Evolutionary conservation across 1,140 invertebrate genomes (phyloP), one percentile per base, ranked within the genome.

Genomic region (Pantala flavescens): DNA sequence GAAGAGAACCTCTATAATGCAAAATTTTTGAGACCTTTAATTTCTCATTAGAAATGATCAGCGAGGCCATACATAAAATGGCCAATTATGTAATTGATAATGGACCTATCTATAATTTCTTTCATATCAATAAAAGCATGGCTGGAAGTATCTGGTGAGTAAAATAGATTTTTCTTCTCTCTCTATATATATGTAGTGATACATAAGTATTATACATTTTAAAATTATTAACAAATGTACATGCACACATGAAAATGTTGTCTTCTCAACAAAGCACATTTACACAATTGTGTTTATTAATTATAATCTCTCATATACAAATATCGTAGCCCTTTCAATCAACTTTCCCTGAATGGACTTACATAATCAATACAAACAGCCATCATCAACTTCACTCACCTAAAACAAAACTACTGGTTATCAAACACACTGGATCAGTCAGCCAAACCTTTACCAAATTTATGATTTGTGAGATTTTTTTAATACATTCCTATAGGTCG

Each of bases 321-420:
- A 63, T 63, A 63, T 63, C 49, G 3, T 36, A 63, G 49, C 49
- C 14, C 49, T 63, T 21, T 19, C 49, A 63, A 63, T 63, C 16
- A 63, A 63, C n/a, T 19, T 63, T 63, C 49, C 49, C 49, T 63
- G 49, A 63, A 63, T 63, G n/a, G 49, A 63, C n/a, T 63, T 63
- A 3, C 2, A 63, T 63, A 63, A 63, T 63, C 14, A 63, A 3
- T 63, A 63, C n/a, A 1, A 63, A 63, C 49, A 63, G 12, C n/a
- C 49, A 19, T 63, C 28, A 63, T 19, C 5, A 12, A 3, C 12
- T 63, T 63, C 49, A 63, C 14, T 63, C 5, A 14, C 49, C 49
- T 63, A 14, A 63, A 63, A 63, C 49, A 63, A 21, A 63, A 63
- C 49, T 63, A 7, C n/a, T 63, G 3, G 49, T 63, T 5, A 36